Evolutionary conservation across 2,113 vertebrate species (phyloP), one percentile per base, ranked within the genome.

Genomic region (Ibidorhyncha struthersii): DNA sequence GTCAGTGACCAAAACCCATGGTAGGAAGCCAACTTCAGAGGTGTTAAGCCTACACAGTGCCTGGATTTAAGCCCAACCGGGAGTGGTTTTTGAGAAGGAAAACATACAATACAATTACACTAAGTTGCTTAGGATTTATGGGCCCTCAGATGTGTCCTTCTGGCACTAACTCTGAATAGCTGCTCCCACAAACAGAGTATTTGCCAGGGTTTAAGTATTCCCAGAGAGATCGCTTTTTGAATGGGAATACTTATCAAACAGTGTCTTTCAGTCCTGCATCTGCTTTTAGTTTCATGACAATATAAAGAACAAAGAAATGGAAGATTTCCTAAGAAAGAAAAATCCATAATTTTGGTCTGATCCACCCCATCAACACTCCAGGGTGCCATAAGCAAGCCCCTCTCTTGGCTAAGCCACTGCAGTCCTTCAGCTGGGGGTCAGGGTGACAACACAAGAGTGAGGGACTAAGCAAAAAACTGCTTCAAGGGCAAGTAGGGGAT

Each of bases 401-500:
- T 6, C 5, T 74, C 6, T 8, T 10, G 8, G n/a, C 49, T 59
- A 55, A 59, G 32, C 1, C 0, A 29, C 17, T 45, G 15, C 30
- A 71, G 41, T 25, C 27, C 16, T 82, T 50, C 63, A 45, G 25
- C 19, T 67, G 45, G 4, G 12, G 12, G 13, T 53, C 14, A 72
- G 8, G 8, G 4, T 34, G 6, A 55, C 3, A 8, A 3, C 2
- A 7, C 5, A 53, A 20, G 25, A 47, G 8, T 2, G 2, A 16
- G 30, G 19, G 5, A 14, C 20, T 32, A 11, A 14, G 16, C 14
- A 82, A 82, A 50, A 41, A 73, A 29, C 2, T 11, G 10, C 16
- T 74, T 41, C n/a, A 76, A 52, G 43, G 14, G 4, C 17, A 82
- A 67, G 14, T 3, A 40, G 7, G 13, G 3, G 8, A 56, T 41